Evolutionary conservation across 2,113 vertebrate genomes (phyloP), one percentile per base, ranked within the genome.

Genomic region (Atlantisia rogersi): DNA sequence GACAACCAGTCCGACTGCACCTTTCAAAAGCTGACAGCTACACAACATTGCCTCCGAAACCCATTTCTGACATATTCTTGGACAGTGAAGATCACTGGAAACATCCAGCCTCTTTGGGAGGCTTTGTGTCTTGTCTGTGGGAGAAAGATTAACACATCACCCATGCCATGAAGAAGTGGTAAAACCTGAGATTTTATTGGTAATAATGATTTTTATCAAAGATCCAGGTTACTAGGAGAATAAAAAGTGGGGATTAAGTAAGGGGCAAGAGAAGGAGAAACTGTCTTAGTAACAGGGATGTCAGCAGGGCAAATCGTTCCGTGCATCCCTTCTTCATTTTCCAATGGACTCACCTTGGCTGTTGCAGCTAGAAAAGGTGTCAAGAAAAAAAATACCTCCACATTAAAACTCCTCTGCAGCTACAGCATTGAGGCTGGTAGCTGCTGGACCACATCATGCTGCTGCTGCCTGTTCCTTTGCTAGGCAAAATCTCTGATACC

Each of bases 341-440:
- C 46, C n/a, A 44, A 20, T 0, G 1, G 37, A 63, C 60, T 14
- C 5, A 0, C 13, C 29, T 39, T 5, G 18, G 58, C 46, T 42
- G 21, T 16, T 39, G 15, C 40, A 73, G 80, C 60, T 77, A 24
- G 62, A 31, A 65, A 56, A 77, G 7, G 15, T 3, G 12, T 3
- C 19, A 5, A 0, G 10, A 81, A 32, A 75, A 18, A 67, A 46
- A 20, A 39, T 16, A n/a, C 18, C 62, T 16, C n/a, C 6, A 2
- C 1, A 2, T n/a, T 42, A 35, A 20, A 78, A 48, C n/a, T 59
- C 32, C 46, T n/a, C 56, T 16, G n/a, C 17, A 75, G 44, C 35
- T 35, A 35, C 29, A 29, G 10, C 32, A 20, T 19, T 58, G 6
- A 32, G 40, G 15, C 32, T 31, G 62, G 42, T 22, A 5, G 32